phyloP scores from a whole-genome alignment of 2,797 vertebrate species.

The Dermochelys coriacea region DNA sequence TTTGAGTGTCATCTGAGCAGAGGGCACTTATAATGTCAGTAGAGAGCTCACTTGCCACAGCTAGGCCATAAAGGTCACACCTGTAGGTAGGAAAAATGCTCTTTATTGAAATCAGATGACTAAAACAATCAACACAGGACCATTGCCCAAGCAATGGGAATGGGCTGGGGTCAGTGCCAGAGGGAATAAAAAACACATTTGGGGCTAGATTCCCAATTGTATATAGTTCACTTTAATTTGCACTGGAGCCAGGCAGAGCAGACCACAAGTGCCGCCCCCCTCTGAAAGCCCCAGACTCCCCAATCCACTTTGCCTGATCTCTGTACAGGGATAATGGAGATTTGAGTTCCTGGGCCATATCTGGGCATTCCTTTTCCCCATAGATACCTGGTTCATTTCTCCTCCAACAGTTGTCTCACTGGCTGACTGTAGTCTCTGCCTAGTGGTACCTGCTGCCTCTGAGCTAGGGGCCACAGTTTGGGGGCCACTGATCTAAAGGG shows the following conservation, averaged over 20 bases:
- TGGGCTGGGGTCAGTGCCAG: neutral
- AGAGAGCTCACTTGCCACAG: neutral
- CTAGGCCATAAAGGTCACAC: neutral
- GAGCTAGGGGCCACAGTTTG: too few relatives aligned
- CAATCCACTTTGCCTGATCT: fast-evolving
- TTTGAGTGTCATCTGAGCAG: neutral
- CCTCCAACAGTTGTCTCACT: neutral
- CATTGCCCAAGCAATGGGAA: neutral
- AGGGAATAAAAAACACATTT: neutral
- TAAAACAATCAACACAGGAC: fast-evolving
- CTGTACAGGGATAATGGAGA: neutral
- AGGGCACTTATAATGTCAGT: neutral
- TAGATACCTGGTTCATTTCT: too few relatives aligned
- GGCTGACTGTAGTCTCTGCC: neutral
- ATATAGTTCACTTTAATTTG: neutral
- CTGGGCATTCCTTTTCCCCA: neutral
- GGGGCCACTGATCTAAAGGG: too few relatives aligned
- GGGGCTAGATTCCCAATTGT: fast-evolving
- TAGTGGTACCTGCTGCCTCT: neutral
- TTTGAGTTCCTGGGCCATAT: neutral
- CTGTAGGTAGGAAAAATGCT: neutral
- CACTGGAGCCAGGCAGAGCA: neutral
- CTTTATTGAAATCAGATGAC: neutral
- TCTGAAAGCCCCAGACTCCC: neutral
- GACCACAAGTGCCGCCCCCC: neutral